Evolutionary conservation across 2,888 invertebrate genomes (phyloP), one percentile per base, ranked within the genome.

Genomic region (Hyposoter didymator): DNA sequence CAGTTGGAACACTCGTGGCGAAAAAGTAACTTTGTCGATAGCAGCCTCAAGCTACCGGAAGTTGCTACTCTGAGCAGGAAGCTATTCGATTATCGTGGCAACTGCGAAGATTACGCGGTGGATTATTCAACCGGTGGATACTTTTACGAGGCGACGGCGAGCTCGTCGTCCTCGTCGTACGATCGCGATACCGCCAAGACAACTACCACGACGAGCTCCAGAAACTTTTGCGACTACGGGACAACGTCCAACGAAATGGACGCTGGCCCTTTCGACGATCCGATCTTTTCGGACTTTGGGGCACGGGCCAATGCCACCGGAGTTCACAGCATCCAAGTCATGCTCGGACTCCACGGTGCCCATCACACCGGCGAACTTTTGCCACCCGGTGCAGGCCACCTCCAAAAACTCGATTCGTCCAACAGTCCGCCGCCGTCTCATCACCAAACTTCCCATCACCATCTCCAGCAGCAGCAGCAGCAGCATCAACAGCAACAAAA

Each of bases 261-360:
- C 94, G 96, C 95, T 88, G 94, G 94, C 73, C 95, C 95, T 45
- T 95, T 97, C 94, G 98, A 97, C 92, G 97, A 97, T 92, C 97
- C 97, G 91, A 96, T 97, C 92, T 97, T 97, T 93, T 95, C 96
- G 89, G 97, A 97, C 94, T 97, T 97, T 91, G 94, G 95, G 45
- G 95, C 95, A 89, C 95, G 96, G 8, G 12, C 52, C 59, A 94
- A 94, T 87, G 94, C 94, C 2, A 94, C 94, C 49, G 96, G 96
- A 64, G 95, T 95, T 78, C 96, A 96, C 90, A 95, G 95, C 88
- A 95, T 96, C 88, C 96, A 96, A 93, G 96, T 96, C 86, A 96
- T 96, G 96, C 93, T 96, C 78, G 96, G 96, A 14, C 94, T 96
- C 82, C 95, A 95, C 85, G 94, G 95, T 66, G 94, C 94, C 32